Base-by-base conservation (phyloP, 2,797 vertebrate genomes). In the Threskiornis aethiopicus region DNA sequence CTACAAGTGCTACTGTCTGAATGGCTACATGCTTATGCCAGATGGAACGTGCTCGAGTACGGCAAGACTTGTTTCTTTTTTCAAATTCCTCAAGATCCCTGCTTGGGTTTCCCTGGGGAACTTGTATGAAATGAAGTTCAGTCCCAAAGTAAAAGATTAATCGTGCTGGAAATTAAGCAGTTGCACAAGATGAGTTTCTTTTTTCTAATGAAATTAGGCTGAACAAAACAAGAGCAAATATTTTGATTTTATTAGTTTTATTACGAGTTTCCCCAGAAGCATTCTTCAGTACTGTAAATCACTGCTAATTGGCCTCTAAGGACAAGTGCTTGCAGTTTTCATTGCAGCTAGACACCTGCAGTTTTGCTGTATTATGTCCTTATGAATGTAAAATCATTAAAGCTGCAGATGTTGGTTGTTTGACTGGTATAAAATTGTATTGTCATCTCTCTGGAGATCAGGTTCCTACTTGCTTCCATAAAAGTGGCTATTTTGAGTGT, bases 1-100 rank as follows among this genome's bases (percentile, higher is more conserved):
- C 97, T 99, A 99, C 98, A 99, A 99, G 97, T 99, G 99, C 98
- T 99, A 99, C 98, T 99, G 99, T 90, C 98, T 99, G 67, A 99
- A 98, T 5, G 99, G 99, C 81, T 99, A 99, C 98, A 99, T 99
- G 99, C 98, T 99, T 31, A 98, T 99, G 99, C 98, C 98, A 37
- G 99, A 99, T 24, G 99, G 99, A 95, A 99, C 98, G 16, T 99
- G 99, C 98, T 99, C 98, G 93, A 99, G 99, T 99, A 98, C 9
- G 99, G 98, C 96, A 88, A 96, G 94, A 86, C 93, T 84, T 66
- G 39, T 33, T 94, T 49, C 70, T 76, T 69, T 44, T 58, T 9
- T 17, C 73, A 77, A 14, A 52, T 84, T 85, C 31, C 57, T 80
- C 71, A n/a, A 41, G 61, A 41, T 16, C 78, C 67, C 75, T 76